Evolutionary conservation across 2,113 vertebrate genomes (phyloP), one percentile per base, ranked within the genome.

Genomic region (Paratilapia polleni): DNA sequence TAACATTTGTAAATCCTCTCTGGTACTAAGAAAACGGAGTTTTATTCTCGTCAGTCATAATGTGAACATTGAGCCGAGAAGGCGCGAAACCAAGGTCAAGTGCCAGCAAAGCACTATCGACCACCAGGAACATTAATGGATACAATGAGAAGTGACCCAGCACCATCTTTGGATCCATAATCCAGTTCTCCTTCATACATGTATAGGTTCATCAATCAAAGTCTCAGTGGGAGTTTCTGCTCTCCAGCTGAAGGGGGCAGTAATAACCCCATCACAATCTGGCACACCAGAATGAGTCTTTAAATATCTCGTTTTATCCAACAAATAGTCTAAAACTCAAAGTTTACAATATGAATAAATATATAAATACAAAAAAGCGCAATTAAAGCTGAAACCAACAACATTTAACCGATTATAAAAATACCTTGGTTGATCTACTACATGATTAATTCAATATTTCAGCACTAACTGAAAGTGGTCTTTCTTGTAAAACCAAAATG

Each of bases 331-430:
- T 34, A 54, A 73, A 54, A 28, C 26, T 73, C 47, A 34, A 73
- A 20, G 26, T 73, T 14, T 34, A 54, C 68, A 34, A 73, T 11
- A 12, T 73, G 68, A 54, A 73, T 73, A 73, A 73, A 73, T 73
- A 73, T 3, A 73, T 73, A 73, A 73, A 73, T 73, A 54, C 68
- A 73, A 73, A 73, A 73, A 54, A 73, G 47, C 68, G 54, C 68
- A 73, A 49, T 47, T 73, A 8, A 73, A 73, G 47, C 6, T 34
- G 47, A 73, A 73, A 54, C 1, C 68, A n/a, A n/a, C 54, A 28
- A 52, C 43, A 31, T 73, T 73, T 52, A 73, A 73, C 47, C 26
- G 1, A 34, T 31, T 73, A 73, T 34, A 52, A 34, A 73, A 73
- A 52, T n/a, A 73, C 19, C 13, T 54, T 19, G 26, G 34, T 73